These are phyloP conservation scores for Nomada flava DNA, from an alignment of 2,888 invertebrate genomes.

Conservation along the genomic window DNA sequence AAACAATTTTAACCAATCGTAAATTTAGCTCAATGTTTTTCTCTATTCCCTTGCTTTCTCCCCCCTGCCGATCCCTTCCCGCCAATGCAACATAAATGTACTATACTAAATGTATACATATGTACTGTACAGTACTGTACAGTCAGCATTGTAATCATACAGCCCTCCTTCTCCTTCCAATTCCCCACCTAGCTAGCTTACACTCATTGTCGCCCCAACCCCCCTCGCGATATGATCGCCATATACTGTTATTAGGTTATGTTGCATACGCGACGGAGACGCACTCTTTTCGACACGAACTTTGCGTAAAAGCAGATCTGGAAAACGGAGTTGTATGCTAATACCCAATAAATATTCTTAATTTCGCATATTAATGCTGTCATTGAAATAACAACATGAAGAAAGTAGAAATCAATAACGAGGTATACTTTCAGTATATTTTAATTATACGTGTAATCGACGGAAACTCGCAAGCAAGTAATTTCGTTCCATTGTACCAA, in stretches of 20 bases:
- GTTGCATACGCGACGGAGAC: neutral
- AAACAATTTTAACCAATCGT: conserved; percentile 15
- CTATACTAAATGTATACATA: too few species aligned
- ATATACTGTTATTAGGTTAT: neutral
- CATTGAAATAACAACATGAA: conserved; percentile 56
- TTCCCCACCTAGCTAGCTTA: too few species aligned
- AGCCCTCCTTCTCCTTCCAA: too few species aligned
- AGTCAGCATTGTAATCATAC: too few species aligned
- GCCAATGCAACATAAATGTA: too few species aligned
- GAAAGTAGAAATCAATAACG: conserved; percentile 77
- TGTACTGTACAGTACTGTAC: too few species aligned
- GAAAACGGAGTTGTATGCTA: neutral
- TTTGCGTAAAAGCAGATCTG: neutral
- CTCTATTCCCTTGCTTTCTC: neutral
- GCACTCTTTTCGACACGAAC: neutral
- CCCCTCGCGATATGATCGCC: too few species aligned
- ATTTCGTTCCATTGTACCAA: neutral
- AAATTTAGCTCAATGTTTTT: neutral
- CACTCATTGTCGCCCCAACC: too few species aligned
- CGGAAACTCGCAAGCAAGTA: neutral
- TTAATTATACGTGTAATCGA: neutral
- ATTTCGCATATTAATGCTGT: neutral
- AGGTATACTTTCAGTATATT: conserved; percentile 69
- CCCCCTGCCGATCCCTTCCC: neutral
- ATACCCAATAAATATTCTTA: neutral